These are phyloP conservation scores for Agonopterix heracliana DNA, from an alignment of 2,888 invertebrate genomes.

Conservation along the genomic window DNA sequence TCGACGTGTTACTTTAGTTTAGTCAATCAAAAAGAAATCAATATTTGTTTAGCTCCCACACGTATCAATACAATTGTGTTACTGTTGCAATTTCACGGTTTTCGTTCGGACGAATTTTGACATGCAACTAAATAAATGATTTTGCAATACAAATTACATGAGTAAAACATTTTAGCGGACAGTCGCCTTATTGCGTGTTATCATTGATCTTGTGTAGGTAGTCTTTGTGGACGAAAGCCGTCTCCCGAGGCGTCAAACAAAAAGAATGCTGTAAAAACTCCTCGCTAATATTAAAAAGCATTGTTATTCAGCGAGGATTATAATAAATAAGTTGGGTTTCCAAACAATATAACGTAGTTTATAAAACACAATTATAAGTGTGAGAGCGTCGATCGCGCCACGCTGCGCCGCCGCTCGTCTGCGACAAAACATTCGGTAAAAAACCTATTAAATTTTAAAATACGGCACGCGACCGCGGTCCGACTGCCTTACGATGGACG, in stretches of 20 bases:
- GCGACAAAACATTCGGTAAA: constrained; percentile 25
- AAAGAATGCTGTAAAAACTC: neutral
- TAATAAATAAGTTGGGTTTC: constrained; percentile 1
- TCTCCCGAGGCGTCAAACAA: neutral
- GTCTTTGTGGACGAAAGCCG: neutral
- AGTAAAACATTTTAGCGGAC: too few relatives aligned
- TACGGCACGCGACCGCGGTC: constrained; percentile 60
- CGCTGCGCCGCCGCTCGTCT: constrained; percentile 27
- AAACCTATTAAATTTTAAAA: constrained; percentile 40
- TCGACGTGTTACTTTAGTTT: constrained; percentile 18
- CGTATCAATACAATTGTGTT: constrained; percentile 14
- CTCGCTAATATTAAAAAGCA: too few relatives aligned
- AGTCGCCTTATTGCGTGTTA: neutral
- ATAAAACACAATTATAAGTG: constrained; percentile 17
- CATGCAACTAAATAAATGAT: too few relatives aligned
- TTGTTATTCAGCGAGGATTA: too few relatives aligned
- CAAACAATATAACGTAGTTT: constrained; percentile 13
- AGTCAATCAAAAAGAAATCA: constrained; percentile 7
- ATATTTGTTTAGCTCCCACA: constrained; percentile 8
- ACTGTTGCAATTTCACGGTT: constrained; percentile 2
- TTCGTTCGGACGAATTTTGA: neutral
- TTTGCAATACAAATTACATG: neutral
- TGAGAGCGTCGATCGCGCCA: constrained; percentile 19
- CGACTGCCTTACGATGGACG: constrained; percentile 29
- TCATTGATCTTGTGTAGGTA: neutral